A percentile compares a stretch with the other conserved stretches of the same genome.
Conservation (phyloP, 2,797 vertebrate genomes). For the Rhadinocentrus ornatus region DNA sequence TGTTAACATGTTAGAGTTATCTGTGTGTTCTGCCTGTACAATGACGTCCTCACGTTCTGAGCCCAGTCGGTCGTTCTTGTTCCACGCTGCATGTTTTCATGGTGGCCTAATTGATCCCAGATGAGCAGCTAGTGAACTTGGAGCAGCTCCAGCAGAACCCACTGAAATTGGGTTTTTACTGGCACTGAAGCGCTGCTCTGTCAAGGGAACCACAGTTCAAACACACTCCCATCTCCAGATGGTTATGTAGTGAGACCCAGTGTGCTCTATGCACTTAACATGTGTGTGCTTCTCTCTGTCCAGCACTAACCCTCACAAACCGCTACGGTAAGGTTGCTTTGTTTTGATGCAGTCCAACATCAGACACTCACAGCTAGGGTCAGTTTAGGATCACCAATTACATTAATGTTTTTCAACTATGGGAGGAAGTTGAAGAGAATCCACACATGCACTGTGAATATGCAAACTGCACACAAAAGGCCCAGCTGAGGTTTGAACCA, state of each 20-base stretch:
- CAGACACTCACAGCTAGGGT: not conserved
- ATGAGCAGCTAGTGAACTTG: slow-evolving; percentile 74
- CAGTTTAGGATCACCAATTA: not conserved
- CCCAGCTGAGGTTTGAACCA: too few relatives aligned
- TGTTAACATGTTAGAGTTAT: slow-evolving; percentile 71
- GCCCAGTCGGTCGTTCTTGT: slow-evolving; percentile 44
- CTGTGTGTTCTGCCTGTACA: slow-evolving; percentile 54
- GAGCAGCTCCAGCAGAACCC: slow-evolving; percentile 72
- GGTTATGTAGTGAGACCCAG: slow-evolving; percentile 63
- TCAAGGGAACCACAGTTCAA: slow-evolving; percentile 75
- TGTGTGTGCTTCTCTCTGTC: slow-evolving; percentile 56
- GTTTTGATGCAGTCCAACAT: slow-evolving; percentile 48
- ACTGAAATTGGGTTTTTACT: slow-evolving; percentile 77
- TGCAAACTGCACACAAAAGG: not conserved
- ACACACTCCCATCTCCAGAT: slow-evolving; percentile 71
- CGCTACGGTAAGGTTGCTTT: slow-evolving; percentile 47
- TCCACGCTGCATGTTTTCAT: slow-evolving; percentile 66
- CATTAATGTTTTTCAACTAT: not conserved
- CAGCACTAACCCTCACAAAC: slow-evolving; percentile 53
- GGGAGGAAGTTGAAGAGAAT: not conserved
- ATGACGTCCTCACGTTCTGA: slow-evolving; percentile 48
- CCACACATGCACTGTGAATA: not conserved
- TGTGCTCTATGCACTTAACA: slow-evolving; percentile 59
- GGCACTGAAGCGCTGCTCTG: slow-evolving; percentile 62
- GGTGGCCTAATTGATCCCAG: slow-evolving; percentile 78